Evolutionary conservation across 2,888 invertebrate species (phyloP), one percentile per base, ranked within the genome.

Genomic region (Trisateles emortualis): DNA sequence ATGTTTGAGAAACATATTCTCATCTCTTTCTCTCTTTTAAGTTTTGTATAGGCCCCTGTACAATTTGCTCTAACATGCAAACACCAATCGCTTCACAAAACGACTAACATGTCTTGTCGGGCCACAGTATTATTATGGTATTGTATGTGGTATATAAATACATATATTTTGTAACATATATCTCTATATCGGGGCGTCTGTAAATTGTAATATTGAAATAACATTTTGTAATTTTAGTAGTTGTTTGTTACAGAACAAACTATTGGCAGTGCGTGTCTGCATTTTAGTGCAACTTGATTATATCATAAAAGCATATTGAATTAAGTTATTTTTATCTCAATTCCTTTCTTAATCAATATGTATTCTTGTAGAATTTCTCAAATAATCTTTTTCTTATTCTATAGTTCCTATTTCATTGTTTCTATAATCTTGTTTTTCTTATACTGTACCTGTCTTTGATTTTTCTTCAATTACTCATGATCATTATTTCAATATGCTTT

Each of bases 61-160:
- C 88, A 91, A 90, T 89, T 91, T 93, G 93, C 92, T 87, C 93
- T 93, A 93, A 93, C 93, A 93, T 93, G 93, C 93, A 93, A 93
- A 93, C 93, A 93, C 93, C 88, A 79, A 93, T 93, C 93, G 93
- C 93, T 93, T 92, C 88, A 89, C 92, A 87, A n/a, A 82, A 84
- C 87, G 86, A 93, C 93, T 93, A 93, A 93, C 93, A 91, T 86
- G 88, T 90, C 87, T 91, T 89, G 87, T 78, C 79, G 90, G 92
- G 88, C 86, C 87, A 88, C 86, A 86, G 84, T 87, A 87, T 86
- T 88, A 87, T 86, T 84, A 84, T 87, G 91, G 92, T 92, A 81
- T 86, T 87, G 92, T 91, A 91, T 92, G 91, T 90, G 91, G 92
- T 91, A 76, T 84, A 84, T 88, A 84, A 85, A 74, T 82, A 79